These are phyloP conservation scores for Corythoichthys intestinalis DNA, from an alignment of 2,113 vertebrate genomes.

Conservation along the genomic window DNA sequence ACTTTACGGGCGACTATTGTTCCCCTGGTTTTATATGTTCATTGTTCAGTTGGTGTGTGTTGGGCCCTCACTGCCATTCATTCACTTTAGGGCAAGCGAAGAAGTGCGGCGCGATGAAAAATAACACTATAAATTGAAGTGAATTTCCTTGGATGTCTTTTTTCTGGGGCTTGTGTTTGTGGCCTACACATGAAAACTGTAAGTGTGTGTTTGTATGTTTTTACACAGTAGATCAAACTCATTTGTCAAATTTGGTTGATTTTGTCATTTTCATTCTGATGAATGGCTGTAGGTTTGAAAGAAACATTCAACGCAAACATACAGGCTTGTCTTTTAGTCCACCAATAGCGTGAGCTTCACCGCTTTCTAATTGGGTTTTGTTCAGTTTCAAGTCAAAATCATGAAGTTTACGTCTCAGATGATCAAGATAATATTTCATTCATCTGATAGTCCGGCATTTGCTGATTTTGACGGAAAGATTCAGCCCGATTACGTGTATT, in stretches of 20 bases:
- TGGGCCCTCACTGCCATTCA: slow-evolving; percentile 45
- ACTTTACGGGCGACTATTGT: slow-evolving; percentile 44
- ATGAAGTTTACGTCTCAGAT: not conserved
- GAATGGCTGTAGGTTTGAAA: not conserved
- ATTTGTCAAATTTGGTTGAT: too few species aligned
- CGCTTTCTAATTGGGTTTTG: not conserved
- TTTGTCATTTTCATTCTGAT: too few species aligned
- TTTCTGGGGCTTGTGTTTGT: slow-evolving; percentile 38
- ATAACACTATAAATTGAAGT: slow-evolving; percentile 18
- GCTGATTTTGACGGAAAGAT: not conserved
- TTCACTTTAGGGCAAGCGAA: slow-evolving; percentile 34
- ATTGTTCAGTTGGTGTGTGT: slow-evolving; percentile 44
- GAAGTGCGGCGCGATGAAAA: slow-evolving; percentile 22
- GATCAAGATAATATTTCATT: not conserved
- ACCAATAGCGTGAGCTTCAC: slow-evolving; percentile 7
- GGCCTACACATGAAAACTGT: not conserved
- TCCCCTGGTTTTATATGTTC: slow-evolving; percentile 46
- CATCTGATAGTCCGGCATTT: not conserved
- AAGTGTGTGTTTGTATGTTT: slow-evolving; percentile 2
- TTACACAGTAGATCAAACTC: not conserved
- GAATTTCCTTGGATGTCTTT: slow-evolving; percentile 34
- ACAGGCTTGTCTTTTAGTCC: not conserved
- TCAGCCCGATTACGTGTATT: too few species aligned
- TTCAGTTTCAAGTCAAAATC: not conserved
- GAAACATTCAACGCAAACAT: slow-evolving; percentile 17